phyloP scores from a whole-genome alignment of 1,140 invertebrate species.

The Euwallacea similis region DNA sequence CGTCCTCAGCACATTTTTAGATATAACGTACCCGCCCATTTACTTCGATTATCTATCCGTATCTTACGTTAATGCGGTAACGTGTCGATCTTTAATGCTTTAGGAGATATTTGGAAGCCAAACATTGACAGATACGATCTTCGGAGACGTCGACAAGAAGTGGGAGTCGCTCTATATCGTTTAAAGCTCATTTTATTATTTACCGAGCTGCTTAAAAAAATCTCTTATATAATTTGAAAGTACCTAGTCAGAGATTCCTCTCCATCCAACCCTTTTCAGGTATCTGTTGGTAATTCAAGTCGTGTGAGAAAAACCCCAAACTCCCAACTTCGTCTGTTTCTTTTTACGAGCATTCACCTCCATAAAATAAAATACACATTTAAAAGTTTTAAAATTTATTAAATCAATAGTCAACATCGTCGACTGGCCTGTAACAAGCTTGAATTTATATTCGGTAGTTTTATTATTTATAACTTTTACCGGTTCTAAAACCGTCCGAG shows the following conservation, averaged over 20 bases:
- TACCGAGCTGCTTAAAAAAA: too few species aligned
- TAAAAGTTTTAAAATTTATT: constrained; percentile 34
- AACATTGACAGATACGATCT: constrained; percentile 30
- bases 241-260: too few species aligned
- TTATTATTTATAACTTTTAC: constrained; percentile 38
- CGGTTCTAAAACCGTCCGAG: constrained; percentile 31
- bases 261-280: constrained; percentile 26
- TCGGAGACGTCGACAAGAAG: constrained; percentile 4
- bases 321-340: neutral
- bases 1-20: constrained; percentile 39
- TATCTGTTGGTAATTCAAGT: constrained; percentile 10
- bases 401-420: constrained; percentile 35
- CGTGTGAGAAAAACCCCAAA: constrained; percentile 21
- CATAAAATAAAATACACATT: constrained; percentile 30
- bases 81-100: constrained; percentile 43
- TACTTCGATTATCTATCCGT: constrained; percentile 47
- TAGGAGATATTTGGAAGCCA: constrained; percentile 33
- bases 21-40: constrained; percentile 45
- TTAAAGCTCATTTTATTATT: too few species aligned
- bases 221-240: too few species aligned
- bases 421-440: constrained; percentile 31
- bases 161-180: constrained; percentile 4
- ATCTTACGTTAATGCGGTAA: constrained; percentile 46
- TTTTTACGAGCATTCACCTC: constrained; percentile 22
- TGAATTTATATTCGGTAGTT: constrained; percentile 36